Evolutionary conservation across 2,888 invertebrate genomes (phyloP), one percentile per base, ranked within the genome.

Genomic region (Phalera bucephala): DNA sequence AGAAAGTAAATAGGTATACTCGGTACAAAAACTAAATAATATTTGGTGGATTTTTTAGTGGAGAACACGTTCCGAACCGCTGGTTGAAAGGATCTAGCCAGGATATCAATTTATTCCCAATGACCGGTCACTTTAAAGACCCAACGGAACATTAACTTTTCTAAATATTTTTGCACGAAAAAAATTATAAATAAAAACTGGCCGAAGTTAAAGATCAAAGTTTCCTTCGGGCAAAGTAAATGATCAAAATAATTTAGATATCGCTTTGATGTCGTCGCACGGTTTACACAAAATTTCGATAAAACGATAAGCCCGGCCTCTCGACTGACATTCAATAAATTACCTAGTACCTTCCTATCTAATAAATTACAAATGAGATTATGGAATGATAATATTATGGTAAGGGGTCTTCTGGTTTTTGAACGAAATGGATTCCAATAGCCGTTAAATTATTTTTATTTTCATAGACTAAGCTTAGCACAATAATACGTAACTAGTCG

Each of bases 161-260:
- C 10, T 47, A n/a, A 47, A 25, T 40, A 48, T 44, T 44, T 45
- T 42, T 25, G 25, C 25, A 39, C 34, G 36, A 39, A n/a, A n/a
- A 39, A 48, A 56, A 56, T 38, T 23, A 23, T 46, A 46, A 42
- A 49, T 43, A 50, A 45, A 40, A 27, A 21, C 21, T 26, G 15
- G 14, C 40, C 20, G 20, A 38, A 41, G 35, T 45, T 31, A 29
- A 52, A 50, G 53, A 60, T 68, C 55, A 65, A 65, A 67, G 54
- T 45, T 45, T 40, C 21, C 39, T 45, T 37, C 40, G 36, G 33
- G 31, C 31, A 43, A 52, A 49, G 51, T 56, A 59, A 54, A 54
- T 45, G 55, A 51, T 52, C 48, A 51, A 55, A 61, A 64, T 53
- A 41, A 59, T 61, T 60, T 55, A 45, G 45, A 49, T 46, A 30